phyloP scores from a whole-genome alignment of 2,888 invertebrate species.

The Epirrhoe tristata region DNA sequence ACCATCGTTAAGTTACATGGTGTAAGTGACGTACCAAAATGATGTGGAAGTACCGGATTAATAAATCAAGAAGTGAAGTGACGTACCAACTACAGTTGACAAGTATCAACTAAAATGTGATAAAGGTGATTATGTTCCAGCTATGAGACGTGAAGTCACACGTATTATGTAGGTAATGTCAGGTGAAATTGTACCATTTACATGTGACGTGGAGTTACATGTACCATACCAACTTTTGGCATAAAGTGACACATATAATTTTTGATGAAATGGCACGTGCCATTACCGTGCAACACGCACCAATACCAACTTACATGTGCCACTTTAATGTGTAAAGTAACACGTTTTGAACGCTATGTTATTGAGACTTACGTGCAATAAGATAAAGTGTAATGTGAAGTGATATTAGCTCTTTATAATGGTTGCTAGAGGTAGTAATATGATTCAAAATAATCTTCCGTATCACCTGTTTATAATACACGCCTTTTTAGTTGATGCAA shows the following conservation, averaged over 20 bases:
- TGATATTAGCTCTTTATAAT: constrained; percentile 19
- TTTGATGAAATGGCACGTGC: not conserved
- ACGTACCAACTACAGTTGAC: too few species aligned
- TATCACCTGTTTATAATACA: not conserved
- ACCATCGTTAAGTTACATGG: too few species aligned
- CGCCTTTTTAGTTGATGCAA: not conserved
- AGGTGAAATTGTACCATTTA: not conserved
- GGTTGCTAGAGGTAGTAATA: constrained; percentile 9
- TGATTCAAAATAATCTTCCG: constrained; percentile 13
- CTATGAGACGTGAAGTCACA: too few species aligned
- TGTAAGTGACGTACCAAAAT: too few species aligned
- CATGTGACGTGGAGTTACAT: constrained; percentile 1
- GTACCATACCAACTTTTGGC: not conserved
- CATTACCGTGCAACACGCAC: not conserved
- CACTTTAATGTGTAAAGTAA: not conserved
- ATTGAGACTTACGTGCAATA: constrained; percentile 5
- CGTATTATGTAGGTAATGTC: too few species aligned
- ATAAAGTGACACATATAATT: not conserved
- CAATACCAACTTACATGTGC: too few species aligned
- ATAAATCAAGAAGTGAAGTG: too few species aligned
- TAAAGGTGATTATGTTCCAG: too few species aligned
- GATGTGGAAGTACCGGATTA: too few species aligned
- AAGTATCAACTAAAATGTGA: too few species aligned
- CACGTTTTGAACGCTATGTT: not conserved
- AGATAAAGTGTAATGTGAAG: constrained; percentile 14